Conservation (phyloP, 2,888 invertebrate genomes). For the Perizoma flavofasciatum region DNA sequence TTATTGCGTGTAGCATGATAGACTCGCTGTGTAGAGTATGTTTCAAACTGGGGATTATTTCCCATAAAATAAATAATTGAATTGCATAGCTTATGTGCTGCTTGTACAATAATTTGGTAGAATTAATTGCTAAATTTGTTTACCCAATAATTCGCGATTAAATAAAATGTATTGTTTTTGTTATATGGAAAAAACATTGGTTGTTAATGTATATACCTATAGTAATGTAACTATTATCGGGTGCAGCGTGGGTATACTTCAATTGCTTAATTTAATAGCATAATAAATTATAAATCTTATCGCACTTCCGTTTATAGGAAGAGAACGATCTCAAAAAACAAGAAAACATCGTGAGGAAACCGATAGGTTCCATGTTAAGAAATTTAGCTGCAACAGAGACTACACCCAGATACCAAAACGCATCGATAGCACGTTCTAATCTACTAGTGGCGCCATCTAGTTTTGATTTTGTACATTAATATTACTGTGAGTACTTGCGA, state of each 20-base stretch:
- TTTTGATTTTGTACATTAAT: constrained; percentile 7
- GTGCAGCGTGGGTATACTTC: too few relatives aligned
- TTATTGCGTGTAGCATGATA: constrained; percentile 35
- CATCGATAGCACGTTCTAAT: constrained; percentile 16
- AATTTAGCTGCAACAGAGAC: background rate
- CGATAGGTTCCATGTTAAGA: constrained; percentile 1
- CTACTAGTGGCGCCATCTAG: constrained; percentile 21
- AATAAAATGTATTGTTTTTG: too few relatives aligned
- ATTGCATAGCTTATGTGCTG: background rate
- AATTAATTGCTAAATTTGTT: too few relatives aligned
- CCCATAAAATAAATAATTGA: background rate
- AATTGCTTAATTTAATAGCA: too few relatives aligned
- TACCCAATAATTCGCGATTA: too few relatives aligned
- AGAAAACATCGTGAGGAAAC: constrained; percentile 10
- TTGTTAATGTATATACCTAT: too few relatives aligned
- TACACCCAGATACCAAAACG: constrained; percentile 3
- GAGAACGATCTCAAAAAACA: constrained; percentile 5
- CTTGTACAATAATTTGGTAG: too few relatives aligned
- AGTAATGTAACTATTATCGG: too few relatives aligned
- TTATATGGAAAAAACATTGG: too few relatives aligned
- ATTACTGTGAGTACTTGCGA: too few relatives aligned
- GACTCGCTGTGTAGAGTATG: constrained; percentile 16
- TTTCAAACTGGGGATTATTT: constrained; percentile 15
- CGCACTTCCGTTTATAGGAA: background rate
- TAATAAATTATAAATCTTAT: too few relatives aligned